Base-by-base conservation (phyloP, 2,797 vertebrate species). In the Hapalemur alaotrensis region DNA sequence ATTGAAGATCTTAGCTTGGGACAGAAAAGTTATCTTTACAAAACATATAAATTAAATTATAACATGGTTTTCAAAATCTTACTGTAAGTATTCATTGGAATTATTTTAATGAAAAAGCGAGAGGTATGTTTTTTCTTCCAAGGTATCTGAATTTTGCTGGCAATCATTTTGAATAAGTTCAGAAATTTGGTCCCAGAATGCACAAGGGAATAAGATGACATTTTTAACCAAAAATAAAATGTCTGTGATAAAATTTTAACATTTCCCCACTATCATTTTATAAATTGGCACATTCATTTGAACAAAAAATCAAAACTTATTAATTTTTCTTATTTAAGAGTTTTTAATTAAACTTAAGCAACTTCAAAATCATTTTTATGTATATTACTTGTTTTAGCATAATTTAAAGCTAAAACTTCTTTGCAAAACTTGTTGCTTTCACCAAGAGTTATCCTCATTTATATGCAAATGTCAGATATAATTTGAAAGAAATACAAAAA, bases 361-460 rank as follows among this genome's bases (percentile, higher is more conserved):
- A 43, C 57, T 95, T 95, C 30, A 63, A 96, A 61, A 61, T 38
- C n/a, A 35, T 22, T 91, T 75, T 63, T 76, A 35, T 4, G 4
- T n/a, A 54, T 63, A 78, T 59, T 78, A 78, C 20, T 78, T 93
- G 25, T 61, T 94, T 57, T 28, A 91, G 23, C 22, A 75, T 72
- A 91, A 54, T 32, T 94, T 70, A 83, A 95, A 79, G 89, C n/a
- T 94, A 84, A 96, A 72, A 93, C 76, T 59, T 38, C 35, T 93
- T 93, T 90, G 25, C 32, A 96, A 93, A 79, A 91, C 11, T 54
- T 70, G 1, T 43, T 85, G 54, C 30, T 93, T 73, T 92, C 72
- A 54, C 2, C 83, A 48, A 8, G 38, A 63, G 5, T 82, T 72
- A 82, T 52, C 54, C 28, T 87, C 14, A 85, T 43, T 83, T 67